phyloP scores from a whole-genome alignment of 2,113 vertebrate genomes.

The Haplochromis vanheusdeni region DNA sequence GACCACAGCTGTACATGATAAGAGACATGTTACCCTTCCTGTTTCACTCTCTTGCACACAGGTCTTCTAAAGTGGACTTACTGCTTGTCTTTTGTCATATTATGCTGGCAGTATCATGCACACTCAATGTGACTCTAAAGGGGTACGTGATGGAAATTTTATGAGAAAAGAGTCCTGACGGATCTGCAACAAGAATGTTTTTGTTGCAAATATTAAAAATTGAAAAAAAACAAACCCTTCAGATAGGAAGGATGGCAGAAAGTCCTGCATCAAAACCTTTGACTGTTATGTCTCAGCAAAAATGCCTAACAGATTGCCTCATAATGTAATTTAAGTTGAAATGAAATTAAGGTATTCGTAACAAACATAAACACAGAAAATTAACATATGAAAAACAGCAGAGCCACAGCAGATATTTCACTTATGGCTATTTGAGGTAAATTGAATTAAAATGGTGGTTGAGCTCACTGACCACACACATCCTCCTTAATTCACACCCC shows the following conservation, averaged over 20 bases:
- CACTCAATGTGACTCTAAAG: not conserved
- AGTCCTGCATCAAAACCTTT: not conserved
- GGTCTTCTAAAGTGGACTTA: rapidly evolving
- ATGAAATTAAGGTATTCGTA: not conserved
- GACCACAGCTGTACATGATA: not conserved
- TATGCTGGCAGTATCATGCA: not conserved
- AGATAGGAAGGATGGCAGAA: not conserved
- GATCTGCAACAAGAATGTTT: not conserved
- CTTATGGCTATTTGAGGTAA: no score
- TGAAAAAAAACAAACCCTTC: rapidly evolving
- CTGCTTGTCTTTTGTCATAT: not conserved
- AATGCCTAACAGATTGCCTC: not conserved
- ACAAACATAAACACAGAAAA: not conserved
- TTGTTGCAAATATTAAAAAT: not conserved
- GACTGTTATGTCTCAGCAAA: not conserved
- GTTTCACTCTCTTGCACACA: not conserved
- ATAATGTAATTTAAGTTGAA: not conserved
- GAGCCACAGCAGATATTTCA: not conserved
- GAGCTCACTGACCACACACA: not conserved
- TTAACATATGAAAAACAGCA: not conserved
- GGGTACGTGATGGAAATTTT: not conserved
- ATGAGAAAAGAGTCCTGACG: not conserved
- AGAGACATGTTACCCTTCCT: not conserved
- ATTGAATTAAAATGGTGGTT: not conserved
- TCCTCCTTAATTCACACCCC: not conserved